A percentile compares a stretch with the other conserved stretches of the same genome.
Conservation (phyloP, 2,888 invertebrate species). For the Ferdinandea cuprea region DNA sequence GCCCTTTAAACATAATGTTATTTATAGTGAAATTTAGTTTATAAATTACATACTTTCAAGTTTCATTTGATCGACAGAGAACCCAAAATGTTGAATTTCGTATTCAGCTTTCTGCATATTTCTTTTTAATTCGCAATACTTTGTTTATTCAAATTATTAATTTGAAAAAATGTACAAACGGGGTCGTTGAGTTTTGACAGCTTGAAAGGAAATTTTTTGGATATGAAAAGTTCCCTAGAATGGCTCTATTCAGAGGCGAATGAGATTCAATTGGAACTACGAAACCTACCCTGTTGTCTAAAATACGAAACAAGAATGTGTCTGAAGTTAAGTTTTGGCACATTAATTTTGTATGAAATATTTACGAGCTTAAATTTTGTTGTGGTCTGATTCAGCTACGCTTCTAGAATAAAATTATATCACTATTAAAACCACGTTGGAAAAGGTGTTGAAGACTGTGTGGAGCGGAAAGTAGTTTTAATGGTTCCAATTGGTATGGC, state of each 20-base stretch:
- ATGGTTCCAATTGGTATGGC: too few relatives aligned
- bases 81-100: conserved; percentile 78
- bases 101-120: conserved; percentile 77
- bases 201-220: conserved; percentile 30
- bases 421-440: too few relatives aligned
- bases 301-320: too few relatives aligned
- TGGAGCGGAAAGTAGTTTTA: too few relatives aligned
- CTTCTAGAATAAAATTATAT: too few relatives aligned
- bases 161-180: neutral
- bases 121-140: neutral
- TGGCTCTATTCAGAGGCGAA: conserved; percentile 16
- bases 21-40: neutral
- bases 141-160: conserved; percentile 15
- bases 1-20: conserved; percentile 21
- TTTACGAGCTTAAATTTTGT: too few relatives aligned
- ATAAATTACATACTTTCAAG: conserved; percentile 76
- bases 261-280: too few relatives aligned
- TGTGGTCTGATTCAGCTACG: too few relatives aligned
- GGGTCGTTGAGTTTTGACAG: conserved; percentile 60
- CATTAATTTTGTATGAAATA: too few relatives aligned
- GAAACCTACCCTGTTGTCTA: too few relatives aligned
- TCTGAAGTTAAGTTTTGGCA: too few relatives aligned
- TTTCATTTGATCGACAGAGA: conserved; percentile 77
- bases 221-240: neutral
- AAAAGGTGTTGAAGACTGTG: too few relatives aligned